phyloP scores from a whole-genome alignment of 2,888 invertebrate species.

The Smittia sp. region DNA sequence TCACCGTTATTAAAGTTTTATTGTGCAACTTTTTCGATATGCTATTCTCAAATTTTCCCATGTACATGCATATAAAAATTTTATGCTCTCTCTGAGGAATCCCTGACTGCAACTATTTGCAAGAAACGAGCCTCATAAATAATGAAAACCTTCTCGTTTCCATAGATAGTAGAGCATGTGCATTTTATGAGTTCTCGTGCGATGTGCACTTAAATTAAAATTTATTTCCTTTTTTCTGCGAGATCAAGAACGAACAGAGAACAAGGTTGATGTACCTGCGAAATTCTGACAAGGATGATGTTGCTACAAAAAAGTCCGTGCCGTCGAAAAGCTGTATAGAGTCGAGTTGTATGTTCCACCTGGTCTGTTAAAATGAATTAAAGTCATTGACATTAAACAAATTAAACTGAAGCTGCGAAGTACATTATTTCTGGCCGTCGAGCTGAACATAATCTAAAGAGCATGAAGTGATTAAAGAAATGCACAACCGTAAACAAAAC shows the following conservation, averaged over 20 bases:
- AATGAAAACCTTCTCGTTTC: background rate
- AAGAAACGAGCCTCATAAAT: conserved; percentile 11
- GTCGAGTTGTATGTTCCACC: too few relatives aligned
- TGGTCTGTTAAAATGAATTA: too few relatives aligned
- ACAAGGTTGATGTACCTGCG: too few relatives aligned
- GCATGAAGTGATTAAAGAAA: too few relatives aligned
- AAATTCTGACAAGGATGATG: too few relatives aligned
- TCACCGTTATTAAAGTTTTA: conserved; percentile 6
- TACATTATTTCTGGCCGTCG: too few relatives aligned
- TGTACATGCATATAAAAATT: conserved; percentile 10
- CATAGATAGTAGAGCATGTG: background rate
- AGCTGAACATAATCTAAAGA: too few relatives aligned
- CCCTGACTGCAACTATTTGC: background rate
- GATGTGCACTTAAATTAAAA: conserved; percentile 21
- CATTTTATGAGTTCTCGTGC: conserved; percentile 20
- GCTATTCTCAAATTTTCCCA: background rate
- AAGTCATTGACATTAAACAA: too few relatives aligned
- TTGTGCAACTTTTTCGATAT: conserved; percentile 4
- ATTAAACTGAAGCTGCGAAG: too few relatives aligned
- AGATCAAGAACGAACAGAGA: background rate
- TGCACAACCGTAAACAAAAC: too few relatives aligned
- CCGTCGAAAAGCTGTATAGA: too few relatives aligned
- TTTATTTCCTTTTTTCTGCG: background rate
- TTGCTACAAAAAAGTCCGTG: too few relatives aligned
- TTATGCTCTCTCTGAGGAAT: background rate